These are phyloP conservation scores for Lytechinus variegatus DNA, from an alignment of 35 echinoderm and acorn worm species.

Conservation along the genomic window DNA sequence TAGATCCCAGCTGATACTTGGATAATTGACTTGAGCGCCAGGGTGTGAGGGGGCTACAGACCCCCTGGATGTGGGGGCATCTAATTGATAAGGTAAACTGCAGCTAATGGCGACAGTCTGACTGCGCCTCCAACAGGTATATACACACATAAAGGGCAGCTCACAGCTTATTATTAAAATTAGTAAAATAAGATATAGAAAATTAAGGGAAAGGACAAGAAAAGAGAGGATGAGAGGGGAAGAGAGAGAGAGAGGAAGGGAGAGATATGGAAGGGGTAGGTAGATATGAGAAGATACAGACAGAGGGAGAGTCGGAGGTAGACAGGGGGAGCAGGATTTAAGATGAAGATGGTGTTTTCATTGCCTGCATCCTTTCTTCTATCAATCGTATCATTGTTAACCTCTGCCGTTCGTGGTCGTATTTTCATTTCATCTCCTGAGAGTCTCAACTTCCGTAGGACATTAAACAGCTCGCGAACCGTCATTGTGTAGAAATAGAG, in stretches of 20 bases:
- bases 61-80: slow-evolving; percentile 14
- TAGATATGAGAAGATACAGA: too few species aligned
- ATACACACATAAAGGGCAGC: background rate
- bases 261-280: too few species aligned
- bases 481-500: background rate
- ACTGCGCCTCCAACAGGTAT: background rate
- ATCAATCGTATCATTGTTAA: slow-evolving; percentile 13
- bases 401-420: background rate
- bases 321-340: too few species aligned
- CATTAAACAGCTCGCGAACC: background rate
- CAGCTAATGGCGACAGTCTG: slow-evolving; percentile 40
- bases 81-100: slow-evolving; percentile 48
- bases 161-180: background rate
- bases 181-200: background rate
- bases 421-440: background rate
- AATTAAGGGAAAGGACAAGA: too few species aligned
- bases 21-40: slow-evolving; percentile 43
- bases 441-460: background rate
- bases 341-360: background rate
- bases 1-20: slow-evolving; percentile 47
- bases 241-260: too few species aligned
- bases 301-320: too few species aligned
- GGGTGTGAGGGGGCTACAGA: background rate
- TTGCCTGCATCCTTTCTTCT: background rate
- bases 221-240: too few species aligned